Percentiles rank a stretch among this genome's conserved stretches.
Evolutionary conservation across 2,113 vertebrate species (phyloP).

Genomic region (Myotis yumanensis): DNA sequence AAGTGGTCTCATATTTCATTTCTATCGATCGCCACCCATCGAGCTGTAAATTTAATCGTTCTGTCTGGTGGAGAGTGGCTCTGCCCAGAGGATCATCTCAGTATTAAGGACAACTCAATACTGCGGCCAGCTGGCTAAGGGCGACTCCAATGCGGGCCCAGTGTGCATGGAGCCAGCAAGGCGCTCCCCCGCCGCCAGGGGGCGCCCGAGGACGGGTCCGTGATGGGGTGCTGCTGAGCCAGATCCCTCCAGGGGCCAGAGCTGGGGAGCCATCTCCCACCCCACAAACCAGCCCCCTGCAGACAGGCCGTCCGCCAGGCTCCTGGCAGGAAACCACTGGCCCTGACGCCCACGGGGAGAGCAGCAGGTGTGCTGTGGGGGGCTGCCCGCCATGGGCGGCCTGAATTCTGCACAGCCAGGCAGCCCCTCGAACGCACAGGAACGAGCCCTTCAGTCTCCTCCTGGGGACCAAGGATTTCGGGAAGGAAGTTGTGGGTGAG

Average conservation of each 20-base stretch:
- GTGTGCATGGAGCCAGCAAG: conserved; percentile 32
- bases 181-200: conserved; percentile 4
- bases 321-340: neutral
- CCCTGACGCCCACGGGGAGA: accelerated
- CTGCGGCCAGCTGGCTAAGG: neutral
- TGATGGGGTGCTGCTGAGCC: neutral
- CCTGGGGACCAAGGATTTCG: neutral
- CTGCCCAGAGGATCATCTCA: conserved; percentile 41
- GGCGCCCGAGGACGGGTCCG: neutral
- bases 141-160: neutral
- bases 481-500: neutral
- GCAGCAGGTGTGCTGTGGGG: neutral
- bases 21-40: conserved; percentile 28
- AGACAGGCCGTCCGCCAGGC: neutral
- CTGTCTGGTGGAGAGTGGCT: conserved; percentile 38
- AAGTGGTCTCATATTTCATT: conserved; percentile 48
- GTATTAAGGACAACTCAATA: neutral
- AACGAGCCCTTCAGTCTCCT: neutral
- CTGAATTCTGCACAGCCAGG: neutral
- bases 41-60: conserved; percentile 40
- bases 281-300: neutral
- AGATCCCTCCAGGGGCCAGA: neutral
- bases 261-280: neutral
- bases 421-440: neutral
- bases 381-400: neutral